Conservation (phyloP, 1,140 invertebrate genomes). For the Pogonus chalceus region DNA sequence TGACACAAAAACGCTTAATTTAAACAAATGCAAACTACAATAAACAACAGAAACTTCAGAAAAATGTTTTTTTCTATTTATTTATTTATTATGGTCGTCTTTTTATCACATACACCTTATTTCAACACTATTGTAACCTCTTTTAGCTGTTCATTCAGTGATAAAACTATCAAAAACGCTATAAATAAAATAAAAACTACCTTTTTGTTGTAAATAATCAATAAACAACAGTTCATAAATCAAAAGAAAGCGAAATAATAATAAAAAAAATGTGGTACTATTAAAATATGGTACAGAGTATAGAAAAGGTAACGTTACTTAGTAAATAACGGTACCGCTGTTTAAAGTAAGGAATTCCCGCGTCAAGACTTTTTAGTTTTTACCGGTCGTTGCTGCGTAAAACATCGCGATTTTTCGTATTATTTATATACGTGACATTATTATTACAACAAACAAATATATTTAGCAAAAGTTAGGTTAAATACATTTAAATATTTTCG, state of each 20-base stretch:
- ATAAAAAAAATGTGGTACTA: background rate
- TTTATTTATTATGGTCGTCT: too few relatives aligned
- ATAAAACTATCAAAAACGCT: too few relatives aligned
- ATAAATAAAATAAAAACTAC: background rate
- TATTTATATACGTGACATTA: background rate
- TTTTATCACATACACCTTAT: too few relatives aligned
- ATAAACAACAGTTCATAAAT: background rate
- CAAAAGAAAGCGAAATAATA: too few relatives aligned
- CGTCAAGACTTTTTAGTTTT: background rate
- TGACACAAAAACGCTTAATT: too few relatives aligned
- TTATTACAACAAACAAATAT: background rate
- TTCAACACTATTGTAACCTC: too few relatives aligned
- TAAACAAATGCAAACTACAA: too few relatives aligned
- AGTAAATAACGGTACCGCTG: background rate
- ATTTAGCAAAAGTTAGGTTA: too few relatives aligned
- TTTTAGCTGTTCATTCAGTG: too few relatives aligned
- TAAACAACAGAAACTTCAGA: too few relatives aligned
- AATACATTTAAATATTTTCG: background rate
- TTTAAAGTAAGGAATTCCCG: conserved; percentile 3
- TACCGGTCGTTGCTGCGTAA: background rate
- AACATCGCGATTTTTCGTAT: too few relatives aligned
- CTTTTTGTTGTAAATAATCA: background rate
- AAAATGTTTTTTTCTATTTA: too few relatives aligned
- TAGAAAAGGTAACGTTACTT: conserved; percentile 1
- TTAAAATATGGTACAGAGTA: background rate